Percentiles rank a stretch among this genome's conserved stretches.
phyloP scores from a whole-genome alignment of 2,113 vertebrate genomes.

The Gallinago jamesoni region DNA sequence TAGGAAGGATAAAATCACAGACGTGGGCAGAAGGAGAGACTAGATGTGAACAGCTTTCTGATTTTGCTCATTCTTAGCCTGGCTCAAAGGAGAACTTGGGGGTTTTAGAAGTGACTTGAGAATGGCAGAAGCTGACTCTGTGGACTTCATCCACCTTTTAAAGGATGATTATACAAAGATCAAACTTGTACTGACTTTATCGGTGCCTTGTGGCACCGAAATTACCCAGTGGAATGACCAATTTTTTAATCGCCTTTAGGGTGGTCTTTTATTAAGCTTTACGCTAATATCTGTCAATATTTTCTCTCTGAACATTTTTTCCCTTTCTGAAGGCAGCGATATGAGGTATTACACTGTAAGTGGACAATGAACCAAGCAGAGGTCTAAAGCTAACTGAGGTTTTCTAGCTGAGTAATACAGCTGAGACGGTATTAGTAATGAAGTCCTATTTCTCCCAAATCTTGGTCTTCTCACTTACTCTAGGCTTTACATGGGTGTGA shows the following conservation, averaged over 20 bases:
- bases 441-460: background rate
- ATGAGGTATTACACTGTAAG: background rate
- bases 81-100: background rate
- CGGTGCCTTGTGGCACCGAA: background rate
- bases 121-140: background rate
- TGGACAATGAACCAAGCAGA: background rate
- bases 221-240: background rate
- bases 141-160: background rate
- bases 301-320: background rate
- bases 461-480: background rate
- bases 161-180: background rate
- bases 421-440: background rate
- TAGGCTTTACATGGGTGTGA: background rate
- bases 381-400: background rate
- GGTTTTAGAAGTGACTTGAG: background rate
- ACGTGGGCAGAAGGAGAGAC: background rate
- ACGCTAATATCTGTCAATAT: fast-evolving
- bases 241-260: background rate
- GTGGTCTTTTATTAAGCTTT: background rate
- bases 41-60: background rate
- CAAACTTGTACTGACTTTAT: background rate
- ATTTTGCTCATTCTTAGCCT: background rate
- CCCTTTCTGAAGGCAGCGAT: background rate
- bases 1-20: background rate
- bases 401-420: background rate